A percentile compares a stretch with the other conserved stretches of the same genome.
These are phyloP conservation scores for Sphyrna mokarran DNA, from an alignment of 2,113 vertebrate genomes.

Conservation along the genomic window DNA sequence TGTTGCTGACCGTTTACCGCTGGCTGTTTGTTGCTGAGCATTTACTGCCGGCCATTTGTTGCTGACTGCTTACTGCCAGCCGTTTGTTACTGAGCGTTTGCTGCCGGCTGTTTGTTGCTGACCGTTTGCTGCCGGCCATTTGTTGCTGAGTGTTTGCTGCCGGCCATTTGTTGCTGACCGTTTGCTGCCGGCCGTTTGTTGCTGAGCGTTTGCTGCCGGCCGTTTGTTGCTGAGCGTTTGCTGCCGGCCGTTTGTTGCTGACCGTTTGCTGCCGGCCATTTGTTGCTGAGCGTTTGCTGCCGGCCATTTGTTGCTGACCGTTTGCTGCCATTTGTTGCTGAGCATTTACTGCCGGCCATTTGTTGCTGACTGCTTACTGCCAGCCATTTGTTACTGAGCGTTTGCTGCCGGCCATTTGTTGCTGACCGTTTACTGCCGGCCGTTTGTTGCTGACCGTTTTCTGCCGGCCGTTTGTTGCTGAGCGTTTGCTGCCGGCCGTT, in stretches of 20 bases:
- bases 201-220: neutral
- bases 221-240: neutral
- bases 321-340: neutral
- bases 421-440: neutral
- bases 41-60: neutral
- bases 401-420: neutral
- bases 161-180: neutral
- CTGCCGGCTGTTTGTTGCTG: neutral
- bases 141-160: neutral
- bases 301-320: neutral
- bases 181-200: neutral
- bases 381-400: neutral
- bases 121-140: neutral
- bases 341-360: neutral
- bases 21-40: neutral
- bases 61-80: no score
- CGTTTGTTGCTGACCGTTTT: neutral
- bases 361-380: neutral
- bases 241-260: neutral
- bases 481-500: neutral
- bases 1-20: neutral
- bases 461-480: neutral
- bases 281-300: neutral
- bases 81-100: neutral
- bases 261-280: neutral